These are phyloP conservation scores for Salvelinus fontinalis DNA, from an alignment of 2,113 vertebrate species.

Conservation along the genomic window DNA sequence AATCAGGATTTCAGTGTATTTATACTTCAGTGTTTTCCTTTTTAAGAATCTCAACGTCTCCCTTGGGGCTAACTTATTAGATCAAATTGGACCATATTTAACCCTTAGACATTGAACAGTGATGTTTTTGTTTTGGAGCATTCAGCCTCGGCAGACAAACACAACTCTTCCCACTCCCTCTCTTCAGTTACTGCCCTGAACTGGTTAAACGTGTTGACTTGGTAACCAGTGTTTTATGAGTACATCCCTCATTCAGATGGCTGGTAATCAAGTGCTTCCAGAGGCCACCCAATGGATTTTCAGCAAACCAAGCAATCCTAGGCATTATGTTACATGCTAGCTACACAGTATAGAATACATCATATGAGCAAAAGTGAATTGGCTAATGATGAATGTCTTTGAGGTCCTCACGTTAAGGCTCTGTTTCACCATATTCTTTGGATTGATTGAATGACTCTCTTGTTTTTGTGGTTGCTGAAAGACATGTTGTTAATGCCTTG, in stretches of 20 bases:
- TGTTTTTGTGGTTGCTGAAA: too few relatives aligned
- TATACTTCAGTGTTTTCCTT: background rate
- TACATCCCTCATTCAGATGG: background rate
- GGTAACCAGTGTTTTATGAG: slow-evolving; percentile 1
- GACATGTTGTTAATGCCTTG: too few relatives aligned
- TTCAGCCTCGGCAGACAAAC: background rate
- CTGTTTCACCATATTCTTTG: too few relatives aligned
- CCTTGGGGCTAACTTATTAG: background rate
- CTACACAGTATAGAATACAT: too few relatives aligned
- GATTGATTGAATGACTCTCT: too few relatives aligned
- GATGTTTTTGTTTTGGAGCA: background rate
- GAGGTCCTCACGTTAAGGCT: too few relatives aligned
- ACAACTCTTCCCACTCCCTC: background rate
- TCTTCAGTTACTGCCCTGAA: background rate
- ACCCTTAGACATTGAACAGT: background rate
- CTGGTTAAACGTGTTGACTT: slow-evolving; percentile 3
- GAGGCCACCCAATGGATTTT: background rate
- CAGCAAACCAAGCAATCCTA: background rate
- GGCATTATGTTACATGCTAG: too few relatives aligned
- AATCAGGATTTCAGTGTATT: background rate
- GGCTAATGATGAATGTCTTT: too few relatives aligned
- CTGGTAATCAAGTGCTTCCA: background rate
- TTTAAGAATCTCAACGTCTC: background rate
- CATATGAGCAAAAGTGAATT: too few relatives aligned
- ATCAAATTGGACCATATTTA: background rate